phyloP scores from a whole-genome alignment of 2,797 vertebrate species.

The Setipinna tenuifilis region DNA sequence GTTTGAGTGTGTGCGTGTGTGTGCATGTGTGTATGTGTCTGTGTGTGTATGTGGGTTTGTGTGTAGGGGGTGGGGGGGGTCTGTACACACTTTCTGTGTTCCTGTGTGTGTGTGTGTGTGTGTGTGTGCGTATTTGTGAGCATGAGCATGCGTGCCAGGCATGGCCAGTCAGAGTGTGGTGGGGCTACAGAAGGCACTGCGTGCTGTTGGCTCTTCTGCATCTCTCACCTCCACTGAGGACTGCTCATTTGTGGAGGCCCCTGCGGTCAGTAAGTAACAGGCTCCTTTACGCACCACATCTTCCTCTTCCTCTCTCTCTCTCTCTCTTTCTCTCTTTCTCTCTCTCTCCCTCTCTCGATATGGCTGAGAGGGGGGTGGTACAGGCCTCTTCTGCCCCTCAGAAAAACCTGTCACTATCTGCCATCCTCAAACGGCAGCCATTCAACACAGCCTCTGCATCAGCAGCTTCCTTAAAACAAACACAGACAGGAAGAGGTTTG shows the following conservation, averaged over 20 bases:
- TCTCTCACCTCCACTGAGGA: slow-evolving; percentile 21
- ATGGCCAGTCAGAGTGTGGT: neutral
- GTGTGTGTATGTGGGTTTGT: neutral
- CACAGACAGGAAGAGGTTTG: neutral
- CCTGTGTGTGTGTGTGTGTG: neutral
- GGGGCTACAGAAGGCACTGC: neutral
- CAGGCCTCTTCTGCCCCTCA: neutral
- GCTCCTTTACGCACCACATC: neutral
- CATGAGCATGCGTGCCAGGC: neutral
- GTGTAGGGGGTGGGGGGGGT: slow-evolving; percentile 25
- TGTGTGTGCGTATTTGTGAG: slow-evolving; percentile 15
- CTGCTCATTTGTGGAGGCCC: slow-evolving; percentile 17
- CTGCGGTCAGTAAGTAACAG: slow-evolving; percentile 19
- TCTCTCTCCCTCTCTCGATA: neutral
- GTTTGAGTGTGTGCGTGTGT: neutral
- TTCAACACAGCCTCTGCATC: slow-evolving; percentile 4
- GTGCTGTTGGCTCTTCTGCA: slow-evolving; percentile 12
- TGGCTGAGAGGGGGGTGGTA: slow-evolving; percentile 6
- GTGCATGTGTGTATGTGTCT: neutral
- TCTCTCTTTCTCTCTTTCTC: too few species aligned
- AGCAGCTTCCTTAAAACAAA: slow-evolving; percentile 17
- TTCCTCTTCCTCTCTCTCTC: neutral
- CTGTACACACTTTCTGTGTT: neutral
- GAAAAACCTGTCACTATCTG: slow-evolving; percentile 13
- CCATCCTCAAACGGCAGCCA: slow-evolving; percentile 2